Percentiles rank a stretch among this genome's conserved stretches.
phyloP scores from a whole-genome alignment of 2,888 invertebrate species.

The Autographa gamma region DNA sequence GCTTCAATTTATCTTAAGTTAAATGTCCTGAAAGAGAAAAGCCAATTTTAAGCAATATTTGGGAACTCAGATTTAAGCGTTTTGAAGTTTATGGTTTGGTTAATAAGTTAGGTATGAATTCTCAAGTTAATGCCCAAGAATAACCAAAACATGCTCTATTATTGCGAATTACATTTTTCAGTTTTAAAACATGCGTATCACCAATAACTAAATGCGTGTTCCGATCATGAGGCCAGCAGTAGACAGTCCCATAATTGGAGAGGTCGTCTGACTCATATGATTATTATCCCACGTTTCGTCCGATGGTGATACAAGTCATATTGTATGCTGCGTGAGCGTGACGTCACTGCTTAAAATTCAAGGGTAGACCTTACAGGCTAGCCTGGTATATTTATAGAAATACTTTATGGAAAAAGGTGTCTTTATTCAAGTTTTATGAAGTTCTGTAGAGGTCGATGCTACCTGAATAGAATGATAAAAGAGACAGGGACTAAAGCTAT shows the following conservation, averaged over 20 bases:
- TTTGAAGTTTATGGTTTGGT: no score
- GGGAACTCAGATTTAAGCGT: no score
- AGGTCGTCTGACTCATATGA: conserved; percentile 59
- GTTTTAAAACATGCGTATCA: background rate
- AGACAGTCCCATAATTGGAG: conserved; percentile 56
- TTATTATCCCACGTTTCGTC: conserved; percentile 44
- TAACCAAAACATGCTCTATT: background rate
- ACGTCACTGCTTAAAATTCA: conserved; percentile 58
- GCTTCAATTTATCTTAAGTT: no score
- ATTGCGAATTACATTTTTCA: background rate
- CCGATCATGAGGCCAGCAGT: conserved; percentile 13
- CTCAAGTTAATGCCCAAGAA: no score
- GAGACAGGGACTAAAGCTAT: no score
- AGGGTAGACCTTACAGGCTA: conserved; percentile 29
- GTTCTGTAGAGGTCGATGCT: background rate
- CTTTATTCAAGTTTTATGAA: no score
- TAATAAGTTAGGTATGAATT: no score
- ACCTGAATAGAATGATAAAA: no score
- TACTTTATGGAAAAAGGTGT: background rate
- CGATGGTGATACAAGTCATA: conserved; percentile 28
- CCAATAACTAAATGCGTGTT: background rate
- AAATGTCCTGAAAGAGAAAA: no score
- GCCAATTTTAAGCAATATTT: no score
- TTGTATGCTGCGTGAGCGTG: conserved; percentile 31
- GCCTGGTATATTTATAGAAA: background rate